phyloP scores from a whole-genome alignment of 2,113 vertebrate species.

The Muscicapa adusta region DNA sequence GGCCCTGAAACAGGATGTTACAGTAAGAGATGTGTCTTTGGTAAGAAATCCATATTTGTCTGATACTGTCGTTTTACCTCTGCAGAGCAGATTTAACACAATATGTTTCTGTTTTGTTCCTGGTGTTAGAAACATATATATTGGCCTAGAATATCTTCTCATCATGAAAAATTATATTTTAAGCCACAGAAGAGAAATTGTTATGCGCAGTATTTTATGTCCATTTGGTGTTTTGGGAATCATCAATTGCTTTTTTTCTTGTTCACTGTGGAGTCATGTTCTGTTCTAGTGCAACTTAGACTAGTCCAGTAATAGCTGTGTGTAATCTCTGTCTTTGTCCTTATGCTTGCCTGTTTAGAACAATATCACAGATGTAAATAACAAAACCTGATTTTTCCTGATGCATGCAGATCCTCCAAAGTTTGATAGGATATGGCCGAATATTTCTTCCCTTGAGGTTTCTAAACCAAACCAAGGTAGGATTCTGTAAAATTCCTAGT shows the following conservation, averaged over 20 bases:
- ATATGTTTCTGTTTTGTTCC: slow-evolving; percentile 7
- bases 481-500: slow-evolving; percentile 78
- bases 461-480: slow-evolving; percentile 99
- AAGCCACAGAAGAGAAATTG: not conserved
- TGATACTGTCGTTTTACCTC: slow-evolving; percentile 40
- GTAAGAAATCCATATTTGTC: slow-evolving; percentile 51
- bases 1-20: slow-evolving; percentile 26
- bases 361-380: slow-evolving; percentile 79
- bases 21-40: slow-evolving; percentile 46
- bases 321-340: slow-evolving; percentile 84
- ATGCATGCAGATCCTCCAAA: slow-evolving; percentile 87
- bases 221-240: slow-evolving; percentile 80
- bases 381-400: slow-evolving; percentile 93
- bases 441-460: slow-evolving; percentile 99
- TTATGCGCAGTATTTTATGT: slow-evolving; percentile 71
- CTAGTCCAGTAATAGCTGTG: slow-evolving; percentile 75
- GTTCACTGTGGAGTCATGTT: slow-evolving; percentile 79
- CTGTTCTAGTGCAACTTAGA: slow-evolving; percentile 76
- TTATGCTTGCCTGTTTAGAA: slow-evolving; percentile 75
- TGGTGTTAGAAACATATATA: not conserved
- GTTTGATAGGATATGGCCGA: slow-evolving; percentile 91
- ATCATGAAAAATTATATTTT: not conserved
- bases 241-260: slow-evolving; percentile 83
- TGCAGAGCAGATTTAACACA: slow-evolving; percentile 31
- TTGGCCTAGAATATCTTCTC: not conserved